phyloP scores from a whole-genome alignment of 2,113 vertebrate species.

The Hassar affinis region DNA sequence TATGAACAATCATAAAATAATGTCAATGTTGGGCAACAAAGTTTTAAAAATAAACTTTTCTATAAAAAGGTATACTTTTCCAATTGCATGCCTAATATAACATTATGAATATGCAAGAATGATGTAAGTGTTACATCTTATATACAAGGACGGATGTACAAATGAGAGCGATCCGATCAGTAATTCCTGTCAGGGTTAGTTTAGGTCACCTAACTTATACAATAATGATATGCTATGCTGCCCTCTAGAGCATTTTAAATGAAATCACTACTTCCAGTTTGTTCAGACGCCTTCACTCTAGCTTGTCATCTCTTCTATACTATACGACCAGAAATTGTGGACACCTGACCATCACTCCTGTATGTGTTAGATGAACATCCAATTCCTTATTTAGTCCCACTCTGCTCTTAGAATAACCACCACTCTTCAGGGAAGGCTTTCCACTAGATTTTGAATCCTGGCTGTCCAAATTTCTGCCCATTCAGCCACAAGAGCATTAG shows the following conservation, averaged over 20 bases:
- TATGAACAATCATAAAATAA: not conserved
- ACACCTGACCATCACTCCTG: no score
- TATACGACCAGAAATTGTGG: no score
- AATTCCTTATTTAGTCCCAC: no score
- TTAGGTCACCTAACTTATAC: not conserved
- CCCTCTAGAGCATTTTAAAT: slow-evolving; percentile 12
- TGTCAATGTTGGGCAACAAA: not conserved
- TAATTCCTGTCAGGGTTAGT: not conserved
- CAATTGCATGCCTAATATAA: not conserved
- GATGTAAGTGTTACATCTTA: not conserved
- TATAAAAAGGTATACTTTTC: not conserved
- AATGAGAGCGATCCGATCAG: not conserved
- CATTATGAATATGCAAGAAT: not conserved
- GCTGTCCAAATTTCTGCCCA: no score
- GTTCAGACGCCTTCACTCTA: no score
- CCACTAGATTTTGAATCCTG: no score
- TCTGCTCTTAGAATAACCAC: no score
- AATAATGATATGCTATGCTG: slow-evolving; percentile 17
- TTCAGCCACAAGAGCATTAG: no score
- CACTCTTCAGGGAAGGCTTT: no score
- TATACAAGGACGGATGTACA: not conserved
- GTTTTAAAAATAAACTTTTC: not conserved
- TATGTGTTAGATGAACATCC: no score
- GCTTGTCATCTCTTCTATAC: no score
- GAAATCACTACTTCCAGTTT: not conserved